Conservation (phyloP, 2,888 invertebrate genomes). For the Agrochola litura region DNA sequence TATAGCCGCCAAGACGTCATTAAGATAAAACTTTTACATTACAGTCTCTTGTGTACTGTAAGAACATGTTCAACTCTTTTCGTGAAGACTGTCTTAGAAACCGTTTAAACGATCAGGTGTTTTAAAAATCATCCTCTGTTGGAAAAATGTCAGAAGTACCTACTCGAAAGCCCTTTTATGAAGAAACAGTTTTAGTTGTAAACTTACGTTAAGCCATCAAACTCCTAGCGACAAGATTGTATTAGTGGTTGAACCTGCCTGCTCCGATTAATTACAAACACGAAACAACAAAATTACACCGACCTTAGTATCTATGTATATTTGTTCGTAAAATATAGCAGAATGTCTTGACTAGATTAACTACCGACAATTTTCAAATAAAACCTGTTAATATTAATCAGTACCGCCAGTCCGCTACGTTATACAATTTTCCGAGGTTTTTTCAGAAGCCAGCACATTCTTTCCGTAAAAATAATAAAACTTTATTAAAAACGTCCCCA, state of each 20-base stretch:
- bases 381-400: constrained; percentile 7
- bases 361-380: constrained; percentile 11
- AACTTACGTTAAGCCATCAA: neutral
- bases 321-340: constrained; percentile 7
- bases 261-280: neutral
- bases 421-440: neutral
- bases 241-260: neutral
- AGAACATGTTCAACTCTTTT: neutral
- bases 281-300: constrained; percentile 4
- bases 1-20: neutral
- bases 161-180: neutral
- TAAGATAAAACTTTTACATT: constrained; percentile 3
- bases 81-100: neutral
- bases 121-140: neutral
- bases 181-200: neutral
- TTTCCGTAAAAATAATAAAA: constrained; percentile 5
- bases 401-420: neutral
- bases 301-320: neutral
- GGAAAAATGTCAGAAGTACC: neutral
- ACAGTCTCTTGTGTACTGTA: neutral
- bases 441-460: neutral
- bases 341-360: constrained; percentile 7
- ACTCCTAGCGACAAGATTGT: neutral
- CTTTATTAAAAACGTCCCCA: constrained; percentile 30
- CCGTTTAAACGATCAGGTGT: neutral